Conservation (phyloP, 2,888 invertebrate genomes). For the Drosophila tripunctata region DNA sequence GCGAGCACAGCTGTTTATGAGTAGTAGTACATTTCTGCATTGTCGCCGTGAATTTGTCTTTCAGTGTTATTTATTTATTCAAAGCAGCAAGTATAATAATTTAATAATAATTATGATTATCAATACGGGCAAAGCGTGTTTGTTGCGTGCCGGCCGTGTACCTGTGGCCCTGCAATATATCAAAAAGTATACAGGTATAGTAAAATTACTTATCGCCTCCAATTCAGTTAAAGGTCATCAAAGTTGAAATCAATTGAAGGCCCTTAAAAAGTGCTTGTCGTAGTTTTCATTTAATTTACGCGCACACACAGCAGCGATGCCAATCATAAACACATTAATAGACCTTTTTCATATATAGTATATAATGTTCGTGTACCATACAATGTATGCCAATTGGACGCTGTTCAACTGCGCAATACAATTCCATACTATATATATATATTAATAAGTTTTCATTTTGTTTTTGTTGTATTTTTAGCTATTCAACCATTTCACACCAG, state of each 20-base stretch:
- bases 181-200: conserved; percentile 46
- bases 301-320: conserved; percentile 16
- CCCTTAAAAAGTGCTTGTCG: conserved; percentile 9
- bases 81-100: not conserved
- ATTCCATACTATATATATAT: conserved; percentile 15
- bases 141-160: conserved; percentile 33
- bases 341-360: not conserved
- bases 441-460: conserved; percentile 6
- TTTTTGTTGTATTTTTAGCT: conserved; percentile 31
- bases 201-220: not conserved
- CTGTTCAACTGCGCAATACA: conserved; percentile 52
- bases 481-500: conserved; percentile 55
- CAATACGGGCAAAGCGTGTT: conserved; percentile 29
- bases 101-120: conserved; percentile 35
- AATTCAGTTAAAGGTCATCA: conserved; percentile 57
- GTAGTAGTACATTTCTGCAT: too few species aligned
- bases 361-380: not conserved
- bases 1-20: conserved; percentile 27
- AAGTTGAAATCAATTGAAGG: conserved; percentile 52
- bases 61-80: not conserved
- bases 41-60: conserved; percentile 35
- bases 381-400: conserved; percentile 1
- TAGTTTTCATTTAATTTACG: conserved; percentile 48
- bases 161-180: conserved; percentile 26
- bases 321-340: conserved; percentile 1